Base-by-base conservation (phyloP, 2,888 invertebrate species). In the Hydropsyche betteni region DNA sequence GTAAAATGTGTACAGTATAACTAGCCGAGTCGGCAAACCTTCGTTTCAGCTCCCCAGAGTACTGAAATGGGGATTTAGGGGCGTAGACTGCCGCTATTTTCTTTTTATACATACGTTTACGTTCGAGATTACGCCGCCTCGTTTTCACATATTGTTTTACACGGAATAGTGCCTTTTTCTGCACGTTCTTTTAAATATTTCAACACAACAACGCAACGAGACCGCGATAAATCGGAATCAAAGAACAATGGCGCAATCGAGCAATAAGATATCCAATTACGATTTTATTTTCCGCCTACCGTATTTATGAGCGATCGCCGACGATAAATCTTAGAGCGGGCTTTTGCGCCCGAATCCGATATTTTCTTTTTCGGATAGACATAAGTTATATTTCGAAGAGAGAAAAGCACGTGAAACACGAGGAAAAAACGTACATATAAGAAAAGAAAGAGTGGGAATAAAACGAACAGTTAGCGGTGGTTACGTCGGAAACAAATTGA, bases 401-500 rank as follows among this genome's bases (percentile, higher is more conserved):
- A 44, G 10, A 44, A 44, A 55, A 36, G 33, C n/a, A 61, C 14
- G 16, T 61, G 61, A 6, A 55, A n/a, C 16, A 6, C 16, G 14
- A 7, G 10, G 51, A 16, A 53, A 14, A 12, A 53, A 72, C 58
- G 16, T 55, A 50, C 16, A 24, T 55, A 58, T 50, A 44, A 14
- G 34, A 72, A 73, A 38, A 44, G 34, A 58, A 72, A 72, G 55
- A 73, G 53, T 73, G 44, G 24, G 64, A 73, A 73, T 73, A 52
- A 52, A 73, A 64, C 61, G 16, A 61, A 64, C 34, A 58, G 64
- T 34, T 36, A 36, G 36, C 12, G 36, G 64, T 64, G 64, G 36
- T 33, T 33, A 64, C 36, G 64, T 64, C 73, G 55, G 58, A 55
- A 69, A 75, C 69, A 75, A 75, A 75, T 75, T 38, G 69, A 38